These are phyloP conservation scores for Saguinus midas DNA, from an alignment of 2,113 vertebrate species.

Conservation along the genomic window DNA sequence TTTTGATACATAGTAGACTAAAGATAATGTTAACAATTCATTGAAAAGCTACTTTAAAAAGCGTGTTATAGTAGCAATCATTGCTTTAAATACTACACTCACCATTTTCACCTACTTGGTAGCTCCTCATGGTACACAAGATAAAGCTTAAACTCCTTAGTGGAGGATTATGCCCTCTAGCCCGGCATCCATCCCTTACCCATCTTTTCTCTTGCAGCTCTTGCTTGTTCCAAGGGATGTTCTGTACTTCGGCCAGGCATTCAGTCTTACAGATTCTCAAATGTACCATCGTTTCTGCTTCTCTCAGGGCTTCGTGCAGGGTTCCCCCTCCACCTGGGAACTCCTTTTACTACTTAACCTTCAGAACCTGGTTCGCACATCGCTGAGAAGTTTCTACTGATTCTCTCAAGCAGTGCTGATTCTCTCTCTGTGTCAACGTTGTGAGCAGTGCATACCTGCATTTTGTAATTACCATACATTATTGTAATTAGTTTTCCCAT, in stretches of 20 bases:
- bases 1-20: not conserved
- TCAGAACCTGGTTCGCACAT: not conserved
- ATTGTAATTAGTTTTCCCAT: not conserved
- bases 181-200: not conserved
- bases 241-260: not conserved
- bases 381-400: not conserved
- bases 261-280: not conserved
- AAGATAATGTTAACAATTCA: constrained; percentile 33
- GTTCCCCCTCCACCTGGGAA: not conserved
- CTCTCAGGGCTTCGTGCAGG: not conserved
- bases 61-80: not conserved
- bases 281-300: not conserved
- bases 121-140: not conserved
- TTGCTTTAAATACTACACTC: not conserved
- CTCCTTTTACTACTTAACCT: not conserved
- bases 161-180: not conserved
- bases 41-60: constrained; percentile 17
- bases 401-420: not conserved
- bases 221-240: not conserved
- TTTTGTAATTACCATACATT: not conserved
- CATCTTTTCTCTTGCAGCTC: not conserved
- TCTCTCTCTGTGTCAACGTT: not conserved
- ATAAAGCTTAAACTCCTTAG: not conserved
- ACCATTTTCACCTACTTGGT: not conserved
- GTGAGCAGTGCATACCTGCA: not conserved